Percentiles rank a stretch among this genome's conserved stretches.
Evolutionary conservation across 2,888 invertebrate genomes (phyloP).

Genomic region (Lysandra bellargus): DNA sequence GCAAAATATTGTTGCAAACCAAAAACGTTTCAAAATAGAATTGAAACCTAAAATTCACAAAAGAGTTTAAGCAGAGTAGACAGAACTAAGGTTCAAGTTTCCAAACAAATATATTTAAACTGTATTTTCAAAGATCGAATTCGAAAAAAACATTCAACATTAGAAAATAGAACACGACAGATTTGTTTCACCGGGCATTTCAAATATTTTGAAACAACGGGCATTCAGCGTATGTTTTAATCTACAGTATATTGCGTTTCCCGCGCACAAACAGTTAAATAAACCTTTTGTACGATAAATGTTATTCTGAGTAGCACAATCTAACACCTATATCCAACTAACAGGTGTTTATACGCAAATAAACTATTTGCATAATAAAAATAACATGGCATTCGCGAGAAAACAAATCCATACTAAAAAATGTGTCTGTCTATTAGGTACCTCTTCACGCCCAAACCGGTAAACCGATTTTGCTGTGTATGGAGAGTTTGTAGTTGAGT

Average conservation of each 20-base stretch:
- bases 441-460: no score
- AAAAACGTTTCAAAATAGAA: not conserved
- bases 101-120: not conserved
- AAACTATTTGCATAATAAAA: not conserved
- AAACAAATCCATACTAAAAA: no score
- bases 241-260: conserved; percentile 12
- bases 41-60: not conserved
- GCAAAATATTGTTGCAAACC: not conserved
- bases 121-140: not conserved
- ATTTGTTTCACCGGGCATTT: conserved; percentile 16
- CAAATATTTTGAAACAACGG: conserved; percentile 11
- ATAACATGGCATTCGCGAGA: not conserved
- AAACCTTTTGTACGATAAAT: not conserved
- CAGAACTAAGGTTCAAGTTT: not conserved
- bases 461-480: no score
- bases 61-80: not conserved
- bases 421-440: no score
- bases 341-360: not conserved
- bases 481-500: no score
- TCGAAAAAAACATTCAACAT: not conserved
- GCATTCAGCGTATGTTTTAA: not conserved
- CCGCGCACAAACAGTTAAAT: conserved; percentile 9
- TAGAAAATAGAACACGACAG: conserved; percentile 10
- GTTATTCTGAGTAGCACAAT: not conserved
- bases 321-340: no score